Conservation (phyloP, 2,113 vertebrate species). For the Empidonax alnorum region DNA sequence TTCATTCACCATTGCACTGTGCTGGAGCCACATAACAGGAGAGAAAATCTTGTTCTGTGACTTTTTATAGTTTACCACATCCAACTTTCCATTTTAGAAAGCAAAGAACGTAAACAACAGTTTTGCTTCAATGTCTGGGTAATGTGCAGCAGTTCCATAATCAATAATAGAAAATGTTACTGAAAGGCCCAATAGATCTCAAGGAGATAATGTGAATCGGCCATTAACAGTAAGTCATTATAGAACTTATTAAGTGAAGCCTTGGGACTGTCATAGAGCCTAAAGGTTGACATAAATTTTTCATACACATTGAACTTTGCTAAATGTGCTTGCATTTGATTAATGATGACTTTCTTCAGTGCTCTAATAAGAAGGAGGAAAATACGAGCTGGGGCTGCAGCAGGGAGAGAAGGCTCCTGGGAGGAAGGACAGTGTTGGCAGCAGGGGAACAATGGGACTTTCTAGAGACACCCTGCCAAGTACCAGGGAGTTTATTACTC, state of each 20-base stretch:
- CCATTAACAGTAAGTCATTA: constrained; percentile 58
- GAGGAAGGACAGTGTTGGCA: background rate
- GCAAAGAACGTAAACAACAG: background rate
- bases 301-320: constrained; percentile 62
- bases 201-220: constrained; percentile 31
- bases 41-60: background rate
- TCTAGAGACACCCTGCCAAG: background rate
- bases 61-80: background rate
- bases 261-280: constrained; percentile 52
- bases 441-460: background rate
- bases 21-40: background rate
- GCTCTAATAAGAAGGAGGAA: background rate
- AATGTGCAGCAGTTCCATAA: background rate
- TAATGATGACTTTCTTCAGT: constrained; percentile 55
- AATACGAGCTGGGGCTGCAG: background rate
- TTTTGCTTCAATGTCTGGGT: background rate
- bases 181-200: constrained; percentile 36
- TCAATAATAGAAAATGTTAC: constrained; percentile 45
- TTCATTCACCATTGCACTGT: background rate
- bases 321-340: constrained; percentile 61
- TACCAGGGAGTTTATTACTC: background rate
- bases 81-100: background rate
- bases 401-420: background rate
- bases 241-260: constrained; percentile 63
- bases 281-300: constrained; percentile 71